These are phyloP conservation scores for Emydocephalus ijimae DNA, from an alignment of 2,113 vertebrate species.

Conservation along the genomic window DNA sequence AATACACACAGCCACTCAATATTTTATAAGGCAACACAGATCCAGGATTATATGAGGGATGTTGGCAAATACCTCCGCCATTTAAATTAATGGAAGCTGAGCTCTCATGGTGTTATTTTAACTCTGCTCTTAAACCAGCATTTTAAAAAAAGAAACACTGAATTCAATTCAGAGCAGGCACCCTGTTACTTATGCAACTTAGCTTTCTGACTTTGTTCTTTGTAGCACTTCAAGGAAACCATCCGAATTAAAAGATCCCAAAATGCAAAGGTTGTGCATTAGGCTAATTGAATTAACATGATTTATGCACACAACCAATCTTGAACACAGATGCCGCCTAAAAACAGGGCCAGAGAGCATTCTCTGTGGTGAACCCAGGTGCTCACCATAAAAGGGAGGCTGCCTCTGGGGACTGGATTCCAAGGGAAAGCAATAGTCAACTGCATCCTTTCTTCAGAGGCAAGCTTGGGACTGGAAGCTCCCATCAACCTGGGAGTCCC, in stretches of 20 bases:
- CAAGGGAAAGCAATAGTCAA: not conserved
- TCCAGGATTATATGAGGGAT: not conserved
- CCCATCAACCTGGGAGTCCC: not conserved
- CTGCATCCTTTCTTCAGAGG: not conserved
- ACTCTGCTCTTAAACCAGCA: not conserved
- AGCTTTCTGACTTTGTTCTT: not conserved
- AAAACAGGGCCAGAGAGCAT: not conserved
- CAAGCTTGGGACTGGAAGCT: not conserved
- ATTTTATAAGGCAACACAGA: not conserved
- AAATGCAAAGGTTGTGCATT: conserved; percentile 4
- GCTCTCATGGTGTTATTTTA: not conserved
- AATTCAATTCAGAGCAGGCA: not conserved
- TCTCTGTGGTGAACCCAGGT: not conserved
- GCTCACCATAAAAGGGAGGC: not conserved
- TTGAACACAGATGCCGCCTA: conserved; percentile 34
- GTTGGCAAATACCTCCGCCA: not conserved
- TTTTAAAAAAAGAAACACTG: not conserved
- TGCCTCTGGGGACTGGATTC: not conserved
- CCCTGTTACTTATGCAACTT: not conserved
- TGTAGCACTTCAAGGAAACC: not conserved
- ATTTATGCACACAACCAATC: conserved; percentile 16
- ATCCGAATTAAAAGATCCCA: not conserved
- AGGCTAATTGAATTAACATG: conserved; percentile 38
- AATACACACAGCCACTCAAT: not conserved
- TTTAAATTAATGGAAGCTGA: not conserved